phyloP scores from a whole-genome alignment of 2,797 vertebrate genomes.

The Pristis pectinata region DNA sequence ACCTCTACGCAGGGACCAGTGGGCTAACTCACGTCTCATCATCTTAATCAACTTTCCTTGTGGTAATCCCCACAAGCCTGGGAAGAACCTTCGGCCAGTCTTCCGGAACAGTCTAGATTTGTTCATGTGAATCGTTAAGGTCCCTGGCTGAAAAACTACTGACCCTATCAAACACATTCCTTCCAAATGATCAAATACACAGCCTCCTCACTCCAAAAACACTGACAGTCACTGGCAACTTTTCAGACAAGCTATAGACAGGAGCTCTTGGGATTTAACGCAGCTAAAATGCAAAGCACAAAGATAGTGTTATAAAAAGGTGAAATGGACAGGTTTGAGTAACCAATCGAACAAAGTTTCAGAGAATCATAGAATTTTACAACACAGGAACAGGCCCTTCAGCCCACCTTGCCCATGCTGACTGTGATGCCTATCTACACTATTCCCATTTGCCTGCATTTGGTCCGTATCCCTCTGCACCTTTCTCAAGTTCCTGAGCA shows the following conservation, averaged over 20 bases:
- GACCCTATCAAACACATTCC: not conserved
- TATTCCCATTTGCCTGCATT: too few species aligned
- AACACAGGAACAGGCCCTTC: too few species aligned
- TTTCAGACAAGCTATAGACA: not conserved
- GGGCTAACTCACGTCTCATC: not conserved
- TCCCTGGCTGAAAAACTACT: not conserved
- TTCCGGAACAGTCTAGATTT: not conserved
- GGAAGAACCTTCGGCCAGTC: too few species aligned
- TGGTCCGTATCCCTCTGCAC: too few species aligned
- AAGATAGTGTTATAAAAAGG: not conserved
- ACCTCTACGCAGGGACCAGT: not conserved
- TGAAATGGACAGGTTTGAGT: not conserved
- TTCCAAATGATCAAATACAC: not conserved
- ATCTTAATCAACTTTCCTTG: not conserved
- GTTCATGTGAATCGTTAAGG: not conserved
- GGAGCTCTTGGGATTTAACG: not conserved
- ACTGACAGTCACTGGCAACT: not conserved
- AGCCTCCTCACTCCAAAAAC: not conserved
- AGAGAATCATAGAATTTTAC: too few species aligned
- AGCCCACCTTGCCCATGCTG: too few species aligned
- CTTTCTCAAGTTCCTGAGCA: too few species aligned
- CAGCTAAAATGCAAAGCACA: not conserved
- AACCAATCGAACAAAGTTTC: not conserved
- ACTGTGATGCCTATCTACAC: too few species aligned
- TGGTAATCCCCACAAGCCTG: not conserved